Evolutionary conservation across 2,888 invertebrate genomes (phyloP), one percentile per base, ranked within the genome.

Genomic region (Athetis lepigone): DNA sequence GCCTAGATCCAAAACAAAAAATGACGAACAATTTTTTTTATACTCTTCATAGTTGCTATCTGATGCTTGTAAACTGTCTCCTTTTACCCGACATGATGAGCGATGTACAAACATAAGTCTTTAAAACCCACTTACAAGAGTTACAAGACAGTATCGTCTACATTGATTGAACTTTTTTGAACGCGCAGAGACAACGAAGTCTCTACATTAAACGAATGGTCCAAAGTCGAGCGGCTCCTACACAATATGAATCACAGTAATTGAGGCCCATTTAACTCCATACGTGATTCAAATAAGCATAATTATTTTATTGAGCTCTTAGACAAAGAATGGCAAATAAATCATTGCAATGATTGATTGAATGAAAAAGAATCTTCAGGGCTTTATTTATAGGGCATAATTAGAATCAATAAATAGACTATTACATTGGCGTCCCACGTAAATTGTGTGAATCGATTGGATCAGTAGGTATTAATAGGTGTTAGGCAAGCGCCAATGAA

Each of bases 191-290:
- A 39, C 58, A 67, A 25, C 13, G 36, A 19, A 29, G n/a, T 9
- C 49, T 45, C 11, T 27, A 36, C 49, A 43, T 19, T 43, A 49
- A 63, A 47, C 18, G 47, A 42, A 21, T 40, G 46, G 60, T 67
- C 50, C 55, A 47, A 72, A 66, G 67, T 72, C 67, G 42, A 66
- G 19, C n/a, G 33, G 54, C 65, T 65, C 66, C 67, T 66, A 70
- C 54, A 60, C 72, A 55, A 39, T 63, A 60, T 72, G 55, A 72
- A 51, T 72, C 56, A 67, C 29, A 67, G 16, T 55, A 47, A 72
- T 56, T 56, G 67, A 58, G 27, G 23, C 37, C 42, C 45, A 66
- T 40, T 55, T 59, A 52, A 60, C 39, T 43, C 59, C 7, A 18
- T 45, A 23, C 33, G 39, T 51, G 51, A 55, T 61, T 52, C 39